Evolutionary conservation across 2,113 vertebrate species (phyloP), one percentile per base, ranked within the genome.

Genomic region (Pantherophis guttatus): DNA sequence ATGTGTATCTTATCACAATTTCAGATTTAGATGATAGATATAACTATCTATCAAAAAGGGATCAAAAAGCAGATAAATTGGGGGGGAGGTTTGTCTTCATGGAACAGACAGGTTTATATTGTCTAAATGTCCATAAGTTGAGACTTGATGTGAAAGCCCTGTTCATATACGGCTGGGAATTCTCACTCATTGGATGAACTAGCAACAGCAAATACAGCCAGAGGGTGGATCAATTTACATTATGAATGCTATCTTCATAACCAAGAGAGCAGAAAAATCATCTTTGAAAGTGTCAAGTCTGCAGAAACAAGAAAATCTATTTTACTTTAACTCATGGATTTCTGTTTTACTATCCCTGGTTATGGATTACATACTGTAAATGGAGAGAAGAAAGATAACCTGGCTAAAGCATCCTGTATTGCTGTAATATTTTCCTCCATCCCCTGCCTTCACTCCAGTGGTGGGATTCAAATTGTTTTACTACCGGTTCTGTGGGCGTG

Each of bases 321-420:
- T 81, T 88, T 81, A 81, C 33, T 81, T 81, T 39, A 91, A 39
- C 3, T 8, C 94, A 94, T 81, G 90, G 12, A 89, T 92, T 26
- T 86, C 90, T 29, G 85, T 92, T 93, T 92, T 96, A 96, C 94
- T 97, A 92, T 89, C 93, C 29, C 65, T 94, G 54, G 50, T 95
- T 96, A 81, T 90, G 24, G 95, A 92, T 95, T 94, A 93, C 93
- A 55, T 19, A 57, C 52, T 88, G 5, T 91, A 91, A 94, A 62
- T 39, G 29, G 33, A 12, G 90, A 92, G 23, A 62, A 93, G 26
- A 93, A 62, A 93, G 23, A 93, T 95, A 95, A 62, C 70, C 33
- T 62, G 75, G 86, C 92, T 91, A 23, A 70, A 94, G 94, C 62
- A n/a, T 58, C 57, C 19, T 58, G 21, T 59, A 26, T 26, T 50